These are phyloP conservation scores for Turritopsis rubra DNA, from an alignment of 30 jellyfish, hydroid and myxozoan species.

Conservation along the genomic window DNA sequence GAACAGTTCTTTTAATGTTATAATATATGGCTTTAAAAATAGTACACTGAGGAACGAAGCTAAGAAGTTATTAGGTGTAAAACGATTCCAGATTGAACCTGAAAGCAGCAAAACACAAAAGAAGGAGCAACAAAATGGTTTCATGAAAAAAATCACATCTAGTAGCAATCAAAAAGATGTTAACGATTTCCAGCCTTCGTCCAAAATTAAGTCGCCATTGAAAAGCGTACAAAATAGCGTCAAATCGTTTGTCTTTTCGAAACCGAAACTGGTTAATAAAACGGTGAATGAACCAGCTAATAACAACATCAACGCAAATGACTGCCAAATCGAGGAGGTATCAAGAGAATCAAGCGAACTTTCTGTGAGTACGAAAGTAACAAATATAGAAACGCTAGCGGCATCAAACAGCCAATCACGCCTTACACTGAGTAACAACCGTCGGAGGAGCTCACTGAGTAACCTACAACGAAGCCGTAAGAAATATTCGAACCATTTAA, in stretches of 20 bases:
- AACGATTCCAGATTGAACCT: slow-evolving; percentile 1
- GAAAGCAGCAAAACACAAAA: background rate
- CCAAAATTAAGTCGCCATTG: background rate
- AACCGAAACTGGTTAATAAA: background rate
- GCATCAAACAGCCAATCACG: background rate
- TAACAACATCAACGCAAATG: background rate
- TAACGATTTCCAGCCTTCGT: background rate
- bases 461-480: background rate
- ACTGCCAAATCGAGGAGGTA: background rate
- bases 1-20: slow-evolving; percentile 19
- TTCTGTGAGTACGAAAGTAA: background rate
- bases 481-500: background rate
- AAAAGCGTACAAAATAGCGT: background rate
- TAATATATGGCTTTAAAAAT: slow-evolving; percentile 15
- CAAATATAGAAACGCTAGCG: background rate
- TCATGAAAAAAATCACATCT: background rate
- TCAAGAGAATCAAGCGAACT: background rate
- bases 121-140: background rate
- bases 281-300: background rate
- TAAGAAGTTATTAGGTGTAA: background rate
- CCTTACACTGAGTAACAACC: background rate
- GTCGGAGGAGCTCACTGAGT: background rate
- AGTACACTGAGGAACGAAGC: slow-evolving; percentile 10
- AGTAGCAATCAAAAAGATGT: background rate
- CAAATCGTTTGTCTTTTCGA: background rate